Evolutionary conservation across 2,797 vertebrate species (phyloP).

Genomic region (Lepilemur ruficaudatus): DNA sequence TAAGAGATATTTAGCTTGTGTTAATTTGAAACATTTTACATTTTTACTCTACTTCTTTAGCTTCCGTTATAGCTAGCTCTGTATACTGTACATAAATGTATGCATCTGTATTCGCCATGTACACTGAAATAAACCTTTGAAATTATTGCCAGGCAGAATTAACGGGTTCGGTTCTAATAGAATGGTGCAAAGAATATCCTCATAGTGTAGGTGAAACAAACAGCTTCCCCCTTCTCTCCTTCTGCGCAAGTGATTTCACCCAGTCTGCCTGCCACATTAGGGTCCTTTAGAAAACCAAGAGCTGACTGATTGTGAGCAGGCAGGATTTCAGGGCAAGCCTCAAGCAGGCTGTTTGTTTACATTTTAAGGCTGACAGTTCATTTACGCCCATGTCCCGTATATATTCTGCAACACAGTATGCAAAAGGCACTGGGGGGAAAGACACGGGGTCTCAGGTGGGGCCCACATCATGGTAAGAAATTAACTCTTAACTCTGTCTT

Average conservation of each 20-base stretch:
- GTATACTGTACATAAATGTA: constrained; percentile 81
- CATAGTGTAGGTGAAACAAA: background rate
- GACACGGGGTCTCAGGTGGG: constrained; percentile 68
- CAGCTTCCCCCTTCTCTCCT: constrained; percentile 40
- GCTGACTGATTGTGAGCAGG: constrained; percentile 37
- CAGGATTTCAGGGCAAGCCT: constrained; percentile 66
- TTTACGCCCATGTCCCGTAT: constrained; percentile 30
- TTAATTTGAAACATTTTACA: constrained; percentile 71
- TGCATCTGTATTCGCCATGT: constrained; percentile 77
- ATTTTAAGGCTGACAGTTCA: constrained; percentile 43
- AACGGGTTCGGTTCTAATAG: constrained; percentile 67
- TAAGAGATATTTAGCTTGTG: constrained; percentile 50
- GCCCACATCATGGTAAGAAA: constrained; percentile 58
- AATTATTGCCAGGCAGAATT: constrained; percentile 72
- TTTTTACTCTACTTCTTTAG: constrained; percentile 41
- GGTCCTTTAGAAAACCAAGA: background rate
- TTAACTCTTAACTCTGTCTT: constrained; percentile 84
- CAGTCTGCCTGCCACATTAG: constrained; percentile 3
- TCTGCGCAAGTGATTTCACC: constrained; percentile 49
- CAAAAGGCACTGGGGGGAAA: constrained; percentile 26
- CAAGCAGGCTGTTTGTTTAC: constrained; percentile 57
- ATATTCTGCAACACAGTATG: background rate
- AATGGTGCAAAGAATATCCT: constrained; percentile 59
- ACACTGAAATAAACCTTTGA: constrained; percentile 82
- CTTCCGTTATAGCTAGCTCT: constrained; percentile 26